phyloP scores from a whole-genome alignment of 2,797 vertebrate species.

The Acanthornis magna region DNA sequence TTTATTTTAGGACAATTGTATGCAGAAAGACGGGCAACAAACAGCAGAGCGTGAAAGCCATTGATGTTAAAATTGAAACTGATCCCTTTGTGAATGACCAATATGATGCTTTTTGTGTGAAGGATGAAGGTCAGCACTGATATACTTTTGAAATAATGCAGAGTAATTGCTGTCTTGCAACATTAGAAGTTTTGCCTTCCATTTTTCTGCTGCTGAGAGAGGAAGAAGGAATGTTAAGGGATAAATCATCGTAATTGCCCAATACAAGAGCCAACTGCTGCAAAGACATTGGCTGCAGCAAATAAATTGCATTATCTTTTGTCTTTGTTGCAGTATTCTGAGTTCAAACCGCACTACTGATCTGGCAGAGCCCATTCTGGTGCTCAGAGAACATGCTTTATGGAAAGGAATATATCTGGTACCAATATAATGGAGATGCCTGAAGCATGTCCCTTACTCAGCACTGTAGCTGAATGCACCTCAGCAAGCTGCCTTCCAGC shows the following conservation, averaged over 20 bases:
- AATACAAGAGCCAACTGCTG: not conserved
- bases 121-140: constrained; percentile 84
- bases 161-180: not conserved
- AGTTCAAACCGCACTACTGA: not conserved
- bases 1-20: constrained; percentile 81
- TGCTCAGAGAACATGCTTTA: not conserved
- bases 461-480: not conserved
- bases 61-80: constrained; percentile 85
- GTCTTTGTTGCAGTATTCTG: not conserved
- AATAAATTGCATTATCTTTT: not conserved
- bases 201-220: not conserved
- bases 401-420: not conserved
- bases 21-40: constrained; percentile 79
- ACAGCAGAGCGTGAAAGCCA: constrained; percentile 75
- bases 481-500: not conserved
- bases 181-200: not conserved
- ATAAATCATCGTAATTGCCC: not conserved
- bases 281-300: not conserved
- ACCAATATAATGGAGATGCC: not conserved
- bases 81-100: constrained; percentile 71
- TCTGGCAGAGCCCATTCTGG: not conserved
- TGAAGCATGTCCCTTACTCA: not conserved
- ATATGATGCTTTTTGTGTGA: constrained; percentile 84
- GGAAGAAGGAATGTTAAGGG: not conserved
- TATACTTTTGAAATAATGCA: not conserved